Evolutionary conservation across 53 echinoderm and acorn worm species (phyloP).

Genomic region (Paracentrotus lividus): DNA sequence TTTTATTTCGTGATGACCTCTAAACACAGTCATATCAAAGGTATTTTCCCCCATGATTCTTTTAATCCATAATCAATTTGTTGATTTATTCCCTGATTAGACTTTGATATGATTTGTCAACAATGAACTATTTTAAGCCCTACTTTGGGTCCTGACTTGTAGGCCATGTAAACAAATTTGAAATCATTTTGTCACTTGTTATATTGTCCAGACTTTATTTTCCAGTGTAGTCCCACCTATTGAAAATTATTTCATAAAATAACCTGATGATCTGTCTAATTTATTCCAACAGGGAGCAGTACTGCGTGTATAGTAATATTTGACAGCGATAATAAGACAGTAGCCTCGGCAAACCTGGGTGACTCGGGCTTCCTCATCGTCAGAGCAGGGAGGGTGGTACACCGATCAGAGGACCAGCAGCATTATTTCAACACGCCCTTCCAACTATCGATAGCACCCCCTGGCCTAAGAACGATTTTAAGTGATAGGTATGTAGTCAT

Average conservation of each 20-base stretch:
- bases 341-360: constrained; percentile 95
- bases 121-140: not conserved
- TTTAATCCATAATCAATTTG: too few relatives aligned
- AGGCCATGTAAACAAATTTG: not conserved
- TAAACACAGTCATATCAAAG: too few relatives aligned
- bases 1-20: too few relatives aligned
- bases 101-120: not conserved
- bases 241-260: not conserved
- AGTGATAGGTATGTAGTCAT: constrained; percentile 88
- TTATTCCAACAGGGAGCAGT: constrained; percentile 85
- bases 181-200: not conserved
- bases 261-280: not conserved
- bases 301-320: constrained; percentile 98
- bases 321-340: constrained; percentile 87
- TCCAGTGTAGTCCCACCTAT: not conserved
- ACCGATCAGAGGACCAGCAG: constrained; percentile 95
- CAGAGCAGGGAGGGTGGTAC: constrained; percentile 85
- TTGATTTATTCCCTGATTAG: not conserved
- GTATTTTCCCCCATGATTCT: too few relatives aligned
- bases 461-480: constrained; percentile 88
- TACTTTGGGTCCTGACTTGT: too few relatives aligned
- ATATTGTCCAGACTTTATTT: not conserved
- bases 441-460: constrained; percentile 97
- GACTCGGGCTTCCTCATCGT: constrained; percentile 97
- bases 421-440: constrained; percentile 99